Evolutionary conservation across 2,113 vertebrate species (phyloP).

Genomic region (Rousettus leschenaultii): DNA sequence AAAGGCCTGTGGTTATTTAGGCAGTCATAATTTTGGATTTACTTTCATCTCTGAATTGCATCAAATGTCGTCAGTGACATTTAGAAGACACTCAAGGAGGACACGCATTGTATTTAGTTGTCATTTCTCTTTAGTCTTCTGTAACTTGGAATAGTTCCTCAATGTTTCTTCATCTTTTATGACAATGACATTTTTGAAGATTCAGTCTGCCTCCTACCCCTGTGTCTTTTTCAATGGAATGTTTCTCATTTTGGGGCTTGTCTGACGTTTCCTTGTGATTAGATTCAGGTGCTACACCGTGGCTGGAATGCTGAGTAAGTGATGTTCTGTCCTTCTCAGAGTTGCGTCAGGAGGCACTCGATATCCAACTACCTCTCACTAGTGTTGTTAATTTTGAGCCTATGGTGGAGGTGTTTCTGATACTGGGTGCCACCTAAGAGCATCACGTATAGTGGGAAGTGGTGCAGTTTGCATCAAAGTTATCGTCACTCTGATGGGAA

Average conservation of each 20-base stretch:
- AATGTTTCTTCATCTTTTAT: not conserved
- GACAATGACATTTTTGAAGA: not conserved
- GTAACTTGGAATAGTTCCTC: not conserved
- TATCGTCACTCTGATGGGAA: not conserved
- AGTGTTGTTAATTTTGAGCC: not conserved
- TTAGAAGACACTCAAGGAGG: constrained; percentile 82
- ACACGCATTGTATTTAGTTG: not conserved
- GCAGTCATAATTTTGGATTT: constrained; percentile 78
- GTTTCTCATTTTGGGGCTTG: not conserved
- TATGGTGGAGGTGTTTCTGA: not conserved
- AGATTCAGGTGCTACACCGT: not conserved
- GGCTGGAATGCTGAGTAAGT: not conserved
- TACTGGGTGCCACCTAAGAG: not conserved
- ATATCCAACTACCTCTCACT: not conserved
- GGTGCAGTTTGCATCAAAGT: not conserved
- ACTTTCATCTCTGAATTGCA: constrained; percentile 80
- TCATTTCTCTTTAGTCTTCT: not conserved
- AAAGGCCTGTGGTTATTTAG: constrained; percentile 72
- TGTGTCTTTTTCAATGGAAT: not conserved
- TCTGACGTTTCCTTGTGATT: not conserved
- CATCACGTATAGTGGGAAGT: not conserved
- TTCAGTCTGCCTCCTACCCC: not conserved
- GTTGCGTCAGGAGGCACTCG: not conserved
- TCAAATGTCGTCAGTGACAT: constrained; percentile 81
- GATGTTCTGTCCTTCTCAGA: not conserved